These are phyloP conservation scores for Xiphophorus maculatus DNA, from an alignment of 2,113 vertebrate species.

Conservation along the genomic window DNA sequence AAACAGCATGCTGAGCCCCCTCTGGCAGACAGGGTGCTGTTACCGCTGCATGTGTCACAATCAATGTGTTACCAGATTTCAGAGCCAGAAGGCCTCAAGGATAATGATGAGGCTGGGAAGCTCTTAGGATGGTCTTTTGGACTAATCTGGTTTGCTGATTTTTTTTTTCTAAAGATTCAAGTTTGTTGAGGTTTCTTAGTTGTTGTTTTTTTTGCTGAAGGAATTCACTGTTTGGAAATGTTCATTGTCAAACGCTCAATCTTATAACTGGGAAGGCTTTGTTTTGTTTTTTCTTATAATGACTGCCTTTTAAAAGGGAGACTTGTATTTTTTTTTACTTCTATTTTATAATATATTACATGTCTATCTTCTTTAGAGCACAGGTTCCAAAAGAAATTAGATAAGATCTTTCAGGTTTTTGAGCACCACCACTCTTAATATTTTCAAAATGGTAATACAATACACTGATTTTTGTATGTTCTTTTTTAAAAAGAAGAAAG, in stretches of 20 bases:
- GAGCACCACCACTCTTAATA: neutral
- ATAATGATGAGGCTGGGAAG: neutral
- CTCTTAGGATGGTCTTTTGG: neutral
- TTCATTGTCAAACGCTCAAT: neutral
- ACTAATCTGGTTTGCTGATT: neutral
- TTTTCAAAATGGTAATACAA: neutral
- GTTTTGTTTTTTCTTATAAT: neutral
- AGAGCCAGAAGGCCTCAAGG: conserved; percentile 16
- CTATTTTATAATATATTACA: too few species aligned
- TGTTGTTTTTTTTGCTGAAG: neutral
- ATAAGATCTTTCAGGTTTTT: neutral
- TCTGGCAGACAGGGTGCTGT: conserved; percentile 56
- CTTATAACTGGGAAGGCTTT: neutral
- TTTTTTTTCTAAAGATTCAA: neutral
- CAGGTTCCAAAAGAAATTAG: neutral
- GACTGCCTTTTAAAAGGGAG: neutral
- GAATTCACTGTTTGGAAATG: neutral
- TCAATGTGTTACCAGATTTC: conserved; percentile 46
- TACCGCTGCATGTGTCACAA: conserved; percentile 63
- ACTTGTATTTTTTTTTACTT: neutral
- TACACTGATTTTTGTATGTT: too few species aligned
- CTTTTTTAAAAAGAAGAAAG: too few species aligned
- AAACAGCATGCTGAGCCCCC: conserved; percentile 48
- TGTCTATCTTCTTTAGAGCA: neutral
- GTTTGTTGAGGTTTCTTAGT: neutral